Evolutionary conservation across 2,113 vertebrate genomes (phyloP).

Genomic region (Micronycteris hirsuta): DNA sequence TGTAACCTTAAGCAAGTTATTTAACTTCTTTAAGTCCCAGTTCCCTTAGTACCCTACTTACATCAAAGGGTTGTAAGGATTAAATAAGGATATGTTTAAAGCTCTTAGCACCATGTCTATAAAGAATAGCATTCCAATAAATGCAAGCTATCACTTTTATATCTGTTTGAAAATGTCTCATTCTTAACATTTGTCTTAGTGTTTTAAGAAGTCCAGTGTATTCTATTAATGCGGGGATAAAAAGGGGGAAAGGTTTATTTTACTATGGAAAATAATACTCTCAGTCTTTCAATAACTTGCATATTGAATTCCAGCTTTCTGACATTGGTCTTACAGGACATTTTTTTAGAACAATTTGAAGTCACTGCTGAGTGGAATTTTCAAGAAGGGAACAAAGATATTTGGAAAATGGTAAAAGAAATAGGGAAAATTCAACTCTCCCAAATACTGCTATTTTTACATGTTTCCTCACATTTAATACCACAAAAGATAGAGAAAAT

Average conservation of each 20-base stretch:
- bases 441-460: neutral
- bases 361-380: conserved; percentile 12
- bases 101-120: neutral
- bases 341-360: conserved; percentile 7
- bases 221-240: neutral
- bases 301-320: conserved; percentile 11
- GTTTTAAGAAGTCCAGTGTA: neutral
- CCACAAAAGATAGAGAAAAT: neutral
- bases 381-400: conserved; percentile 15
- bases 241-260: conserved; percentile 1
- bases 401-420: neutral
- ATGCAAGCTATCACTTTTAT: conserved; percentile 13
- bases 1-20: neutral
- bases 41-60: neutral
- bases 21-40: neutral
- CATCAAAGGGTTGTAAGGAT: neutral
- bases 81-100: neutral
- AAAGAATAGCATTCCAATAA: neutral
- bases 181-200: neutral
- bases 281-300: neutral
- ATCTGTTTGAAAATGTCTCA: neutral
- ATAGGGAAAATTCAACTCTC: neutral
- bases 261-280: neutral
- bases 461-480: neutral
- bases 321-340: neutral